phyloP scores from a whole-genome alignment of 2,797 vertebrate genomes.

The Eulemur mongoz region DNA sequence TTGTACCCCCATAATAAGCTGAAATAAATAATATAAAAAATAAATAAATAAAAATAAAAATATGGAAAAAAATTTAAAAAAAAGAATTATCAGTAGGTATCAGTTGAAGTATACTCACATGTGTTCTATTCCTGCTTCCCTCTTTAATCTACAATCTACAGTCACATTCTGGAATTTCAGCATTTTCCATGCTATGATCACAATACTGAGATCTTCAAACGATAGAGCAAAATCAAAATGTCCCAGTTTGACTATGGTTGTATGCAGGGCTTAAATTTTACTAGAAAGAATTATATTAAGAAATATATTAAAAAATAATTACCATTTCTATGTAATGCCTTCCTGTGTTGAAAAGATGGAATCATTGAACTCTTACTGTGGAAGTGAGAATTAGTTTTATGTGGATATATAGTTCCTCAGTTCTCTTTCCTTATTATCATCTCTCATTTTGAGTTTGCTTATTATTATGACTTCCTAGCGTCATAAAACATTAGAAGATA shows the following conservation, averaged over 20 bases:
- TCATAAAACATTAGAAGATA: not conserved
- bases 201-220: not conserved
- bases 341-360: not conserved
- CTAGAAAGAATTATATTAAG: not conserved
- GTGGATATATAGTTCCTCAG: not conserved
- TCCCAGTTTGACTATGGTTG: not conserved
- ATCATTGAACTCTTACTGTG: not conserved
- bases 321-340: not conserved
- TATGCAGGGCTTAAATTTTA: not conserved
- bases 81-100: not conserved
- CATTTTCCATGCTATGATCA: not conserved
- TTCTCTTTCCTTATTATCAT: not conserved
- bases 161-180: not conserved
- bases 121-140: not conserved
- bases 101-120: not conserved
- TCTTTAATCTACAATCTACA: not conserved
- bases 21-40: too few relatives aligned
- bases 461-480: not conserved
- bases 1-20: too few relatives aligned
- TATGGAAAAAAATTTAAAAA: too few relatives aligned
- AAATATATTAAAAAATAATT: not conserved
- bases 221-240: not conserved
- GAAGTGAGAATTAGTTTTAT: not conserved
- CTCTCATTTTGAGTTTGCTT: constrained; percentile 10
- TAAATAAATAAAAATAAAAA: too few relatives aligned